phyloP scores from a whole-genome alignment of 2,888 invertebrate genomes.

The Lasioglossum malachurum region DNA sequence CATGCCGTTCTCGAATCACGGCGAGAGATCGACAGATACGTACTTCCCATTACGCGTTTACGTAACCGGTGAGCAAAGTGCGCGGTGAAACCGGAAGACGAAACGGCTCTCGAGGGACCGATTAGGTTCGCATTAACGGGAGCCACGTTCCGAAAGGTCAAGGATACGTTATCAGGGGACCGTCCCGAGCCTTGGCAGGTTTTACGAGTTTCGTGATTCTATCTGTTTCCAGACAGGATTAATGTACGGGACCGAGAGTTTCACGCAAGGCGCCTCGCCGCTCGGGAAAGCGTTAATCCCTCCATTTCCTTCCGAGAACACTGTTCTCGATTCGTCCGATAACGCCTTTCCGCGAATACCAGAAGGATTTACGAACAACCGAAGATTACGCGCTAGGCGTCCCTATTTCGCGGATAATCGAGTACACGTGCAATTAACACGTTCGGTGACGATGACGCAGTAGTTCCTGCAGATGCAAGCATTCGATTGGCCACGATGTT shows the following conservation, averaged over 20 bases:
- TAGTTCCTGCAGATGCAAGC: too few species aligned
- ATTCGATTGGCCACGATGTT: too few species aligned
- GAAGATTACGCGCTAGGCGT: not conserved
- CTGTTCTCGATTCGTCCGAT: not conserved
- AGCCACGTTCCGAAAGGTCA: not conserved
- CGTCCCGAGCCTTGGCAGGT: not conserved
- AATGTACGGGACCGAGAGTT: conserved; percentile 13
- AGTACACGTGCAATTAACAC: not conserved
- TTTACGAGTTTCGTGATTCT: conserved; percentile 43
- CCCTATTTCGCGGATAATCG: not conserved
- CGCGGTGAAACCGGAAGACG: not conserved
- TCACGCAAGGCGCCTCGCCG: not conserved
- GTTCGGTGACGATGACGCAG: not conserved
- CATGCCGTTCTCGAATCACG: conserved; percentile 8
- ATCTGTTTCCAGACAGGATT: conserved; percentile 17
- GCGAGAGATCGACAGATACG: conserved; percentile 6
- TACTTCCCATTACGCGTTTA: conserved; percentile 29
- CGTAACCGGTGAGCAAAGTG: conserved; percentile 15
- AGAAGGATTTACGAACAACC: not conserved
- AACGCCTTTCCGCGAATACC: not conserved
- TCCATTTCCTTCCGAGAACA: conserved; percentile 17
- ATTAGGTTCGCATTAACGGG: conserved; percentile 49
- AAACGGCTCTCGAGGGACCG: not conserved
- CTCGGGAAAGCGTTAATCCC: not conserved
- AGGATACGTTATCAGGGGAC: conserved; percentile 16